Evolutionary conservation across 1,140 invertebrate genomes (phyloP), one percentile per base, ranked within the genome.

Genomic region (Ceratina australensis): DNA sequence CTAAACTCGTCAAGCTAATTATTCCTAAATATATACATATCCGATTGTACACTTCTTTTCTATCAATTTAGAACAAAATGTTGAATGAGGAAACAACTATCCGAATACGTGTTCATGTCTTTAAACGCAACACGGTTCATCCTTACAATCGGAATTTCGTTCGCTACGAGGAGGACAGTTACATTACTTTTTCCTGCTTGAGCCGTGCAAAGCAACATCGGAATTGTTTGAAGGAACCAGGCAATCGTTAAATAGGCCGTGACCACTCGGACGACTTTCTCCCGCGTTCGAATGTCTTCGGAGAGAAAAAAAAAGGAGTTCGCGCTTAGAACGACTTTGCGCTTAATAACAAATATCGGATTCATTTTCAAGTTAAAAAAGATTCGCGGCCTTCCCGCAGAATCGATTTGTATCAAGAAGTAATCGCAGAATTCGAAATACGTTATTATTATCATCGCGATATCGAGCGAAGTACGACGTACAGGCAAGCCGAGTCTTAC

Each of bases 191-290:
- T 42, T 7, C n/a, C 7, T 15, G 20, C 84, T 84, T 80, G 66
- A 77, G 82, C 73, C 63, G 75, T 50, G 52, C 52, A 26, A 72
- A 60, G 42, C 33, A 57, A 47, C 57, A 49, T 67, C 71, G 73
- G 77, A 75, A 52, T 71, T 80, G 78, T 78, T 42, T 42, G 33
- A 42, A 42, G 33, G 33, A 42, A 60, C 64, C 72, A 61, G 56
- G 71, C 82, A 60, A 83, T 79, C 59, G 82, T 80, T 87, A 90
- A 90, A 90, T 89, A 90, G 89, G 85, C 85, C 88, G 87, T 88
- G 85, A 88, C 87, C 82, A 87, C 89, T 88, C 84, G 83, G 61
- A 80, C 86, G 83, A 89, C 89, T 90, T 90, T 90, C 89, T 90
- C 89, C 83, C 65, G 71, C 76, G 78, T 18, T 49, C 78, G 76